These are phyloP conservation scores for Apostichopus japonicus DNA, from an alignment of 35 echinoderm and acorn worm genomes.

Conservation along the genomic window DNA sequence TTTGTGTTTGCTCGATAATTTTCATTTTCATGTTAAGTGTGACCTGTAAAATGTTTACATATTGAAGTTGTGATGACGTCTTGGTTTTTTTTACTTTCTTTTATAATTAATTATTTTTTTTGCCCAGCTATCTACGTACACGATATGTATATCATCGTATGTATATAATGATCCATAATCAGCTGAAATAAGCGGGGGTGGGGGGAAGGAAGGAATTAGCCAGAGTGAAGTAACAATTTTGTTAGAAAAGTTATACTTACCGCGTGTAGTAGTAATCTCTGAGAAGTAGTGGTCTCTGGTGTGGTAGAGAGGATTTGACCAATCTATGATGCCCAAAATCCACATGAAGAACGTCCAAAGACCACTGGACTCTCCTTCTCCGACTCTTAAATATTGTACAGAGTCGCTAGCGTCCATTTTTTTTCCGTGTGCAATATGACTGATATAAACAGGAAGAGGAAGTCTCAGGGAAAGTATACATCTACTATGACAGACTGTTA, in stretches of 20 bases:
- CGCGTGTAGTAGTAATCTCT: not conserved
- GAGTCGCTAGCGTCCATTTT: not conserved
- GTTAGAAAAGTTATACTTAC: not conserved
- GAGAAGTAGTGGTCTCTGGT: not conserved
- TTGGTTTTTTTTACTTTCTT: too few species aligned
- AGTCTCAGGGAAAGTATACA: not conserved
- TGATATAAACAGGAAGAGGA: not conserved
- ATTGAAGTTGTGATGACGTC: too few species aligned
- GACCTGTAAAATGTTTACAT: too few species aligned
- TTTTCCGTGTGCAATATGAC: not conserved
- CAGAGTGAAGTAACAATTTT: not conserved
- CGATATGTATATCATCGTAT: too few species aligned
- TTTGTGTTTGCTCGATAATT: too few species aligned
- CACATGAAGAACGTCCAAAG: not conserved
- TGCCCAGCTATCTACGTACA: too few species aligned
- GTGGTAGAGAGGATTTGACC: not conserved
- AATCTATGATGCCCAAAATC: not conserved
- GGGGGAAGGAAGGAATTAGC: too few species aligned
- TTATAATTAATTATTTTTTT: too few species aligned
- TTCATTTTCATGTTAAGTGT: too few species aligned
- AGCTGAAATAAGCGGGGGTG: too few species aligned
- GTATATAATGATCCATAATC: too few species aligned
- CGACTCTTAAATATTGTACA: not conserved
- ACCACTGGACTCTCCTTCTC: not conserved
- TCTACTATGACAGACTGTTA: not conserved